Evolutionary conservation across 2,113 vertebrate genomes (phyloP).

Genomic region (Salvelinus fontinalis): DNA sequence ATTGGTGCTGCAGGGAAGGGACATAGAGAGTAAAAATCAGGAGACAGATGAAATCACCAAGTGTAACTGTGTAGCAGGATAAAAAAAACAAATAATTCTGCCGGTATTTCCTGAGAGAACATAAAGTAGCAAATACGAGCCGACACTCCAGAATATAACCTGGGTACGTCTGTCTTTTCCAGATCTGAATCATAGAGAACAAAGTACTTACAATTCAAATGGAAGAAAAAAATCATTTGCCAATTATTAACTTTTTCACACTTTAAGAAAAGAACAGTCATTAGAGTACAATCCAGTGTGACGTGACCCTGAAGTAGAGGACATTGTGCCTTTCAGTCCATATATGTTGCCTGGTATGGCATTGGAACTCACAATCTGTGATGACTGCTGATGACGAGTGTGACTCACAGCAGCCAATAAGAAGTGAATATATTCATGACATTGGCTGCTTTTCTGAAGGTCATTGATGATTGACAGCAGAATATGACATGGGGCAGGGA

Average conservation of each 20-base stretch:
- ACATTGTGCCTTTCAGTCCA: not conserved
- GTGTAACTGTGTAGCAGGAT: not conserved
- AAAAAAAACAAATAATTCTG: not conserved
- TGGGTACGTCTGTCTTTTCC: too few relatives aligned
- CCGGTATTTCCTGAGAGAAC: not conserved
- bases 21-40: not conserved
- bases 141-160: too few relatives aligned
- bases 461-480: not conserved
- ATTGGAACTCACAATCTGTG: not conserved
- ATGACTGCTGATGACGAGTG: not conserved
- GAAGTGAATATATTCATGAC: conserved; percentile 5
- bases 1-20: not conserved
- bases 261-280: too few relatives aligned
- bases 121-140: not conserved
- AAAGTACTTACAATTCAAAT: too few relatives aligned
- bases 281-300: too few relatives aligned
- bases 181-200: too few relatives aligned
- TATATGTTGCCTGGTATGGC: not conserved
- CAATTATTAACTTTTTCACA: too few relatives aligned
- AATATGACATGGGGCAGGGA: not conserved
- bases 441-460: conserved; percentile 9
- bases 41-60: not conserved
- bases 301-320: not conserved
- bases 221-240: too few relatives aligned
- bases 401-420: conserved; percentile 6